Base-by-base conservation (phyloP, 2,113 vertebrate species). In the Eira barbara region DNA sequence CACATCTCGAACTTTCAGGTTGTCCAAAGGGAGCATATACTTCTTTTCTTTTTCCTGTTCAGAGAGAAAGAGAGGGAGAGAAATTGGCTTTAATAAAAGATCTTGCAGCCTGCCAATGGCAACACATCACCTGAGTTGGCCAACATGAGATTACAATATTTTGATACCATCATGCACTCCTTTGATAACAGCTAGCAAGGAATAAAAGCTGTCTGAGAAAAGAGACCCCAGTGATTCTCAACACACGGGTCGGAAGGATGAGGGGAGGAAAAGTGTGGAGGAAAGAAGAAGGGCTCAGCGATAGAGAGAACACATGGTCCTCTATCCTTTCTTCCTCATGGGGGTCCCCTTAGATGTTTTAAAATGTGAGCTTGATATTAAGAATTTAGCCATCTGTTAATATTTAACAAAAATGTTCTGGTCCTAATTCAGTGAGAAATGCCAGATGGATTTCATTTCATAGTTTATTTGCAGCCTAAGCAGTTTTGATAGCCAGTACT, bases 11-110 rank as follows among this genome's bases (percentile, higher is more conserved):
- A 99, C 98, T 96, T 99, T 99, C 97, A 99, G 97, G 98, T 99
- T 99, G 98, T 99, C 99, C 98, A 99, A 98, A 71, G 99, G 99
- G 96, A 99, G 99, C 99, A 99, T 99, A 97, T 99, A 99, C 97
- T 99, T 99, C 98, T 99, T 99, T 98, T 99, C 99, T 96, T 99
- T 99, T 98, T 99, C 99, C 99, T 99, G 97, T 81, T 86, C 88
- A 84, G n/a, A 92, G 9, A 73, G 6, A 92, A 89, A 90, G 80
- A 15, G 89, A 69, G 89, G 96, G 79, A 96, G 92, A 78, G 69
- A 81, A 90, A 55, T 42, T 71, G 84, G 67, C 74, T 95, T 84
- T 85, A 65, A 85, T 55, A 95, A 87, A 89, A 97, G 61, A 55
- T 73, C 73, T 82, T 49, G 59, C 86, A 97, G 63, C 49, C 87